Percentiles rank a stretch among this genome's conserved stretches.
These are phyloP conservation scores for Nephrotoma appendiculata DNA, from an alignment of 2,888 invertebrate genomes.

Conservation along the genomic window DNA sequence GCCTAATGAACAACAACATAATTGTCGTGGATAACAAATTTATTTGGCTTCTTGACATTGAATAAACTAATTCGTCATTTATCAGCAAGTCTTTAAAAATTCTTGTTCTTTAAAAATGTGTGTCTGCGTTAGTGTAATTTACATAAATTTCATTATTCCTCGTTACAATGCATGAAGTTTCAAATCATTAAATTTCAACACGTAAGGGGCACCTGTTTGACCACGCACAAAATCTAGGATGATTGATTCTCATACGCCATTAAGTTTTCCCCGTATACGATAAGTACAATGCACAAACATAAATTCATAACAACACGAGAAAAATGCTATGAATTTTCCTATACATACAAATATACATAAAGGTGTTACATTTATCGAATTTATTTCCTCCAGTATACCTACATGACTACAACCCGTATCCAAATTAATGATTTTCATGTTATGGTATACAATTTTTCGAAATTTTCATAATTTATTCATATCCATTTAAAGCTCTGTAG, in stretches of 20 bases:
- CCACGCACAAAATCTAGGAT: background rate
- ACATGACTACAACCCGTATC: background rate
- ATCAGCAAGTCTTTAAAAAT: too few relatives aligned
- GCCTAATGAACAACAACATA: too few relatives aligned
- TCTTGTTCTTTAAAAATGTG: too few relatives aligned
- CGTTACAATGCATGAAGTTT: too few relatives aligned
- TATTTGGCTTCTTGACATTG: too few relatives aligned
- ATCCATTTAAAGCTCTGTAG: background rate
- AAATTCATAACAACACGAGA: background rate
- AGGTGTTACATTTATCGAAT: background rate
- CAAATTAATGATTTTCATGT: background rate
- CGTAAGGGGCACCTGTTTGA: background rate
- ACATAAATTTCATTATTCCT: too few relatives aligned
- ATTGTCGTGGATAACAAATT: too few relatives aligned
- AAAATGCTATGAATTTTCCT: background rate
- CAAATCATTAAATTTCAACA: too few relatives aligned
- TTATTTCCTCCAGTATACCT: background rate
- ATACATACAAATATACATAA: background rate
- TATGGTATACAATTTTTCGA: background rate
- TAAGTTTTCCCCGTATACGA: background rate
- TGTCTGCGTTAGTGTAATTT: too few relatives aligned
- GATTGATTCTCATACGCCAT: background rate
- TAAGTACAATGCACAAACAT: background rate
- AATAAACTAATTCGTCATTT: too few relatives aligned
- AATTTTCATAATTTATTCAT: background rate